Conservation (phyloP, 2,888 invertebrate genomes). For the Epicampocera succincta region DNA sequence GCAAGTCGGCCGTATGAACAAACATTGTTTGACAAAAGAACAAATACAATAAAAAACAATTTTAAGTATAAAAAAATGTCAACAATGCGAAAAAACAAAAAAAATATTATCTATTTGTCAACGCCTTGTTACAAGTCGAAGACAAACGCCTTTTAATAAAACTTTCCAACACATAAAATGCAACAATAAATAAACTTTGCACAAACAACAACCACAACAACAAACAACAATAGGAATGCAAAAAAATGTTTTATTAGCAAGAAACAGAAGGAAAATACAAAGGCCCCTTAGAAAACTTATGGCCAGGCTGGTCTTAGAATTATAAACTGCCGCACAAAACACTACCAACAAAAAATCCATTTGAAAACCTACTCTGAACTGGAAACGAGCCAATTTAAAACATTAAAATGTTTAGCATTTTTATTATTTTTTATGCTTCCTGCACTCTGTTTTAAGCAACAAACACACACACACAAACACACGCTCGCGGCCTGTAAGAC, state of each 20-base stretch:
- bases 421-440: conserved; percentile 31
- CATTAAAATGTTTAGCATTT: conserved; percentile 68
- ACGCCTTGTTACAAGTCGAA: conserved; percentile 68
- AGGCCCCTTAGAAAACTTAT: conserved; percentile 55
- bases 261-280: conserved; percentile 21
- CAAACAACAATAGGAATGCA: conserved; percentile 55
- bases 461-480: not conserved
- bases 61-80: conserved; percentile 24
- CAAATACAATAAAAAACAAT: conserved; percentile 15
- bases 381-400: conserved; percentile 68
- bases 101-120: conserved; percentile 68
- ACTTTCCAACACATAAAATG: conserved; percentile 53
- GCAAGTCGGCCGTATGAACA: conserved; percentile 49
- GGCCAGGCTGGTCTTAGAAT: conserved; percentile 60
- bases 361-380: conserved; percentile 62
- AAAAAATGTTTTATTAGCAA: conserved; percentile 33
- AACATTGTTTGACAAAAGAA: conserved; percentile 50
- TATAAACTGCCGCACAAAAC: conserved; percentile 45
- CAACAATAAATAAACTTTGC: conserved; percentile 54
- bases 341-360: conserved; percentile 18
- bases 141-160: conserved; percentile 69
- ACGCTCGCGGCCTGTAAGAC: too few species aligned
- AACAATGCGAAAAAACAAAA: conserved; percentile 42
- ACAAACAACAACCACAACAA: not conserved
- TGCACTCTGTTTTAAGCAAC: conserved; percentile 4